These are phyloP conservation scores for Gallinago paraguaiae DNA, from an alignment of 2,113 vertebrate species.

Conservation along the genomic window DNA sequence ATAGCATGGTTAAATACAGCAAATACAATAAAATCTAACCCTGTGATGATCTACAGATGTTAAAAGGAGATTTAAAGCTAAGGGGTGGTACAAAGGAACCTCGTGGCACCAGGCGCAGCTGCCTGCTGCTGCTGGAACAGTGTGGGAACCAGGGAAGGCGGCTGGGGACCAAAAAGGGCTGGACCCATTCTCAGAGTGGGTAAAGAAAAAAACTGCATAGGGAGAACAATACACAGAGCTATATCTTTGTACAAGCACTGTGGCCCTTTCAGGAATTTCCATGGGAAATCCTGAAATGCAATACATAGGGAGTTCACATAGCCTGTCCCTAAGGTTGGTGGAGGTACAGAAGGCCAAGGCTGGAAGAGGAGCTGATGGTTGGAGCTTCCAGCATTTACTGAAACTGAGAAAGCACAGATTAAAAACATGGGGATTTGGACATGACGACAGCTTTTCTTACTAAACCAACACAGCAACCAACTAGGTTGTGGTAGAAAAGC, in stretches of 20 bases:
- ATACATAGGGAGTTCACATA: not conserved
- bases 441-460: not conserved
- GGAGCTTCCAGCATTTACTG: not conserved
- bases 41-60: not conserved
- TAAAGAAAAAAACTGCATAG: not conserved
- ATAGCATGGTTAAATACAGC: not conserved
- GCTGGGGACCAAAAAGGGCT: not conserved
- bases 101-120: not conserved
- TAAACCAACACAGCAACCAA: not conserved
- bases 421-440: not conserved
- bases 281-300: not conserved
- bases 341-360: not conserved
- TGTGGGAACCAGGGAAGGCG: not conserved
- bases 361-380: not conserved
- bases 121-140: not conserved
- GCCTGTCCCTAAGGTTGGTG: not conserved
- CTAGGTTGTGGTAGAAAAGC: not conserved
- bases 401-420: not conserved
- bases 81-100: not conserved
- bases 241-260: not conserved
- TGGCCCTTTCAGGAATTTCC: not conserved
- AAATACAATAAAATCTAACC: not conserved
- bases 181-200: not conserved
- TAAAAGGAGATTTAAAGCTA: not conserved
- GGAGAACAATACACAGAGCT: not conserved